These are phyloP conservation scores for Osmerus mordax DNA, from an alignment of 2,113 vertebrate genomes.

Conservation along the genomic window DNA sequence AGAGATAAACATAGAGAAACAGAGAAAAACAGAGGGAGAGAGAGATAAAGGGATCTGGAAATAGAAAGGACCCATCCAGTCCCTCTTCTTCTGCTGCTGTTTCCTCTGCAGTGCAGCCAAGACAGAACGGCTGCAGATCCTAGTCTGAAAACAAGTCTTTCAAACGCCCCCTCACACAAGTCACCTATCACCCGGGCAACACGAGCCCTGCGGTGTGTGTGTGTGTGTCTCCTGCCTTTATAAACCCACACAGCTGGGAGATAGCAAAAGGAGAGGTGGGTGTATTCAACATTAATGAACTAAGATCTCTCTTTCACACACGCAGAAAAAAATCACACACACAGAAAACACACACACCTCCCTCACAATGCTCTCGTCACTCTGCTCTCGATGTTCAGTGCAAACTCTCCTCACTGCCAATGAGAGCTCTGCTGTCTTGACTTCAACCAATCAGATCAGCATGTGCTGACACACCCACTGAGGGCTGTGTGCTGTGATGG, in stretches of 20 bases:
- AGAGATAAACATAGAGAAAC: background rate
- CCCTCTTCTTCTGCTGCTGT: slow-evolving; percentile 48
- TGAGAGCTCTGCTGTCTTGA: slow-evolving; percentile 15
- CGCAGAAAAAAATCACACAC: background rate
- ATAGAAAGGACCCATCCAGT: slow-evolving; percentile 31
- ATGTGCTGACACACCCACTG: slow-evolving; percentile 59
- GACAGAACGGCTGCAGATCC: too few relatives aligned
- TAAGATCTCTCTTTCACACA: background rate
- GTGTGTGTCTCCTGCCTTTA: background rate
- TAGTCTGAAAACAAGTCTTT: background rate
- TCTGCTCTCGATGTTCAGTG: slow-evolving; percentile 15
- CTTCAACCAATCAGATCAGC: slow-evolving; percentile 43
- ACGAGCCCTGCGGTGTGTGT: slow-evolving; percentile 7
- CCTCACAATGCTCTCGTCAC: background rate
- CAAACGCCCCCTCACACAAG: slow-evolving; percentile 53
- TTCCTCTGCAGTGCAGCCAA: slow-evolving; percentile 27
- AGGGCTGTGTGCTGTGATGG: slow-evolving; percentile 21
- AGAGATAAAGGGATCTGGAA: background rate
- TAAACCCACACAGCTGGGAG: background rate
- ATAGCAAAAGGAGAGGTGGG: slow-evolving; percentile 9
- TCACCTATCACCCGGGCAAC: slow-evolving; percentile 68
- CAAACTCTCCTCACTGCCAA: slow-evolving; percentile 40
- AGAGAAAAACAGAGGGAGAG: background rate
- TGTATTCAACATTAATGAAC: slow-evolving; percentile 29
- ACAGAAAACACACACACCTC: too few relatives aligned